A percentile compares a stretch with the other conserved stretches of the same genome.
Evolutionary conservation across 2,797 vertebrate species (phyloP).

Genomic region (Halcyon chelicuti): DNA sequence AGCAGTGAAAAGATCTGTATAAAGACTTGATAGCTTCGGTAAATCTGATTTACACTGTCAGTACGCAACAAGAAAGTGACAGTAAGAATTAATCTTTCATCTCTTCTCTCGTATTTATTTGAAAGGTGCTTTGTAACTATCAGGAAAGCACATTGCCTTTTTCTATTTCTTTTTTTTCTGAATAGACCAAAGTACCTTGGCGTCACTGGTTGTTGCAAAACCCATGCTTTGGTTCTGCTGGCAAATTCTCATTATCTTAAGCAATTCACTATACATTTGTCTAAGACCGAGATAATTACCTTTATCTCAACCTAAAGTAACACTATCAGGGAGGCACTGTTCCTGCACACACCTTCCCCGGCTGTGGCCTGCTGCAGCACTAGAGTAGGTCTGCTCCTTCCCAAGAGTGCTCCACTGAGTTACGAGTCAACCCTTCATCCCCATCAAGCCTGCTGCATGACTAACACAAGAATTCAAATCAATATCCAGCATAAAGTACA

Average conservation of each 20-base stretch:
- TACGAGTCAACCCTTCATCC: not conserved
- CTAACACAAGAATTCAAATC: not conserved
- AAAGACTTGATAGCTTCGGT: not conserved
- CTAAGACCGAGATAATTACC: not conserved
- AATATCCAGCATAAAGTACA: not conserved
- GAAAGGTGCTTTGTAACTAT: not conserved
- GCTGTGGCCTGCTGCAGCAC: not conserved
- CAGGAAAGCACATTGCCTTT: not conserved
- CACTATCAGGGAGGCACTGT: not conserved
- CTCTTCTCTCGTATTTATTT: slow-evolving; percentile 5
- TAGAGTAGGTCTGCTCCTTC: not conserved
- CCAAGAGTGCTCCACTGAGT: not conserved
- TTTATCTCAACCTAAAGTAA: not conserved
- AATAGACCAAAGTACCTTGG: not conserved
- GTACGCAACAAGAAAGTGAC: slow-evolving; percentile 9
- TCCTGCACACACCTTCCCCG: not conserved
- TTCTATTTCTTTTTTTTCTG: not conserved
- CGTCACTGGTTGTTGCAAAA: not conserved
- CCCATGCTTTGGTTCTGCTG: not conserved
- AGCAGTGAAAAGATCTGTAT: not conserved
- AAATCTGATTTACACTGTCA: slow-evolving; percentile 8
- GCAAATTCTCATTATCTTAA: not conserved
- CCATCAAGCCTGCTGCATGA: not conserved
- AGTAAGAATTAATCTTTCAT: slow-evolving; percentile 51
- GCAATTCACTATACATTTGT: not conserved